Evolutionary conservation across 2,888 invertebrate genomes (phyloP).

Genomic region (Sarcophaga carnaria): DNA sequence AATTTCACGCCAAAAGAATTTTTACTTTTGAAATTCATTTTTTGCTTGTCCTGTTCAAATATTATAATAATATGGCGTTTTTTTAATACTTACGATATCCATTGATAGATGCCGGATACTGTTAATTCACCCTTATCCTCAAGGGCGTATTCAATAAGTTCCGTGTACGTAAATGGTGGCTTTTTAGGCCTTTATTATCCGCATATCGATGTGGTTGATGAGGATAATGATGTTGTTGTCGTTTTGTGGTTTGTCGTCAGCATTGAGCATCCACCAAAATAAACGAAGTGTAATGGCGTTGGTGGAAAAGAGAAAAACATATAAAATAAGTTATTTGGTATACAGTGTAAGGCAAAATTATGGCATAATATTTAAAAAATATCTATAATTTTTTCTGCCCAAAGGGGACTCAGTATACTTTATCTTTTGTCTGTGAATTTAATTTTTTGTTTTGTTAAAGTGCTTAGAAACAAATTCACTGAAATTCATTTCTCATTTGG

Average conservation of each 20-base stretch:
- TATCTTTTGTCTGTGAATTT: too few relatives aligned
- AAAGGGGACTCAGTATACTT: too few relatives aligned
- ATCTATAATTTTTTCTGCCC: too few relatives aligned
- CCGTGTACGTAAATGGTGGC: conserved; percentile 95
- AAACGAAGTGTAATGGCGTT: background rate
- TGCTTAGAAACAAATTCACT: too few relatives aligned
- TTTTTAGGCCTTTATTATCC: conserved; percentile 85
- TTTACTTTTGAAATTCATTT: background rate
- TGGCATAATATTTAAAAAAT: too few relatives aligned
- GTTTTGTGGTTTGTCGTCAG: conserved; percentile 72
- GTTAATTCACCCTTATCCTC: conserved; percentile 93
- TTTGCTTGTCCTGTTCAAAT: conserved; percentile 53
- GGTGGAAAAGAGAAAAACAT: conserved; percentile 21
- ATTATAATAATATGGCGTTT: conserved; percentile 75
- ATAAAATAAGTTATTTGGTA: background rate
- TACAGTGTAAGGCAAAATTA: too few relatives aligned
- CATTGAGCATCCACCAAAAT: conserved; percentile 22
- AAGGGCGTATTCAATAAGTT: conserved; percentile 93
- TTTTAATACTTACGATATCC: conserved; percentile 92
- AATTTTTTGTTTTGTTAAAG: too few relatives aligned
- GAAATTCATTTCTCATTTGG: too few relatives aligned
- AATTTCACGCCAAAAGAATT: conserved; percentile 9
- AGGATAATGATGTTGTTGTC: conserved; percentile 20
- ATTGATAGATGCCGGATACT: conserved; percentile 94
- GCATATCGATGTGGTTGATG: conserved; percentile 18